phyloP scores from a whole-genome alignment of 2,888 invertebrate genomes.

The Griposia aprilina region DNA sequence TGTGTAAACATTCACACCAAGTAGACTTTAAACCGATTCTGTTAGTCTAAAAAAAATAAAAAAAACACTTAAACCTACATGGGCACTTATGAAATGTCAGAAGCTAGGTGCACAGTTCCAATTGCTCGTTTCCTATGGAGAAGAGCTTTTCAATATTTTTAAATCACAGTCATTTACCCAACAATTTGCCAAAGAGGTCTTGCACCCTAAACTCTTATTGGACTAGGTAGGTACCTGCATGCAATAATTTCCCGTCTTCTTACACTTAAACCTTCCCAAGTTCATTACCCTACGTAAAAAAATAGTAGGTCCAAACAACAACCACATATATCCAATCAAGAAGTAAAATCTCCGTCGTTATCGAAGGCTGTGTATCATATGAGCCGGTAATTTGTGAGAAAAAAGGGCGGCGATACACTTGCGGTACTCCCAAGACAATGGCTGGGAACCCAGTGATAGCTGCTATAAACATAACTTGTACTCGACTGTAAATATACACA shows the following conservation, averaged over 20 bases:
- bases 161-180: not conserved
- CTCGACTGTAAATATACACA: constrained; percentile 44
- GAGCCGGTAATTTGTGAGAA: constrained; percentile 67
- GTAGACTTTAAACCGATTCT: not conserved
- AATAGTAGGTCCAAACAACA: constrained; percentile 34
- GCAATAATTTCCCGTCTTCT: not conserved
- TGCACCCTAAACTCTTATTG: not conserved
- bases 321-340: constrained; percentile 50
- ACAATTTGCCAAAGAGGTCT: not conserved
- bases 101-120: too few relatives aligned
- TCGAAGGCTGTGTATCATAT: constrained; percentile 56
- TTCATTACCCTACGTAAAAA: constrained; percentile 53
- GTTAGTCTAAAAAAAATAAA: not conserved
- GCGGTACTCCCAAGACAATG: constrained; percentile 65
- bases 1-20: not conserved
- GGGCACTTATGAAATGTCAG: too few relatives aligned
- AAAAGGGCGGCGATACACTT: constrained; percentile 67
- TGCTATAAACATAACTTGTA: constrained; percentile 56
- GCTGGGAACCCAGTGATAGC: constrained; percentile 64
- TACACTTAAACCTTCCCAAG: constrained; percentile 16
- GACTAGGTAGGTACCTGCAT: not conserved
- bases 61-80: too few relatives aligned
- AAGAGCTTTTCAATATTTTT: too few relatives aligned
- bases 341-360: constrained; percentile 40
- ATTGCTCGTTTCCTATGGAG: too few relatives aligned